Base-by-base conservation (phyloP, 2,888 invertebrate species). In the Nebria salina region DNA sequence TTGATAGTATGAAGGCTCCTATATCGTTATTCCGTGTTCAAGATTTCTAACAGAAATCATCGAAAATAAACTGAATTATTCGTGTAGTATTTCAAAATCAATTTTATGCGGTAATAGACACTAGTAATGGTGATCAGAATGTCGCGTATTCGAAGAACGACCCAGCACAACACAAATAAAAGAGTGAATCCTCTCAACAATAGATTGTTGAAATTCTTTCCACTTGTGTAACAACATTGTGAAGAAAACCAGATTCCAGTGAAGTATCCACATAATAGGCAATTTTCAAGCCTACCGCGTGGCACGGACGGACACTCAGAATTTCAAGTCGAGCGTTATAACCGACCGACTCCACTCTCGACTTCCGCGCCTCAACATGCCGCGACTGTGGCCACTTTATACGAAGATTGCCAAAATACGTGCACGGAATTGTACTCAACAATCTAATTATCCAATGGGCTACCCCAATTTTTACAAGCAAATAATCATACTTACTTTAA, bases 281-380 rank as follows among this genome's bases (percentile, higher is more conserved):
- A 79, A 79, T 79, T 79, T 79, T 79, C 75, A 79, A 74, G 75
- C 75, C 75, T 74, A 66, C 79, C 79, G 74, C 75, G 79, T 68
- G 26, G 77, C 54, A 65, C 73, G 70, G 68, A 43, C 68, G 43
- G 68, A 68, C 74, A 66, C 79, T 65, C 75, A 65, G 79, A 79
- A 77, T 77, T 77, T 77, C 77, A 72, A 77, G 54, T 68, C 66
- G 72, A 68, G 26, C 74, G 68, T 79, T 79, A 79, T 75, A 73
- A 75, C 73, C 79, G 65, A 41, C 74, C 43, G 25, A 65, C 70
- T 70, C 11, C n/a, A 8, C 68, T 25, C 26, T 34, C 25, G 13
- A 11, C 66, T 25, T 11, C 15, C 15, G 7, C 66, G 66, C 20
- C 13, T 13, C 13, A 13, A 9, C 15, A 9, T 11, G 13, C 70